Base-by-base conservation (phyloP, 2,113 vertebrate species). In the Haplochromis vanheusdeni region DNA sequence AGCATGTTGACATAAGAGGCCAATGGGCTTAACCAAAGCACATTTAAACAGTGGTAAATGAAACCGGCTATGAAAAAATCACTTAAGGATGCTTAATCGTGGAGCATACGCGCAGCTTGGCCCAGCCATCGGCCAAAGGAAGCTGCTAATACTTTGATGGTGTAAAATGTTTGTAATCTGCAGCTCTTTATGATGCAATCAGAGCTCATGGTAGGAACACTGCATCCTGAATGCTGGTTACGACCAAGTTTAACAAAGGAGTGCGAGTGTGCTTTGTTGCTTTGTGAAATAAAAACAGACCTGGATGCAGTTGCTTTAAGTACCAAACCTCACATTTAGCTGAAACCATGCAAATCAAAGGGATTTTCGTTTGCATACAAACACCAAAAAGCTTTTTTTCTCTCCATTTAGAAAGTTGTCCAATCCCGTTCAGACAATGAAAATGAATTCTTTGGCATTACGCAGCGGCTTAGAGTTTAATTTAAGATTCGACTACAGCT, bases 1-100 rank as follows among this genome's bases (percentile, higher is more conserved):
- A 95, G 94, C 93, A 91, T 95, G 96, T 95, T 95, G 95, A 96
- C 95, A 94, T 92, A 94, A 92, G 93, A 94, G 94, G 94, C 94
- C 93, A 95, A 96, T 95, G 93, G 91, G 95, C 95, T 96, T 95
- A 95, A 91, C 89, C 80, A 93, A 92, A 95, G 93, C 90, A 93
- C 92, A 95, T 94, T 96, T 94, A 95, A 95, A 95, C 94, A 95
- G 37, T 91, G 82, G 94, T 91, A 94, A 95, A 95, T 93, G 93
- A 95, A 93, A 95, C 92, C 79, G 28, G 83, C 86, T 89, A 95
- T 90, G 90, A 95, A 91, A 95, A 95, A 96, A 96, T 95, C 95
- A 96, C 94, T 95, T 96, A 95, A 94, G 92, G 88, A 93, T 85
- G 94, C 87, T 91, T 94, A 93, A 94, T 93, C 89, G 84, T 47